These are phyloP conservation scores for Podilymbus podiceps DNA, from an alignment of 2,113 vertebrate genomes.

Conservation along the genomic window DNA sequence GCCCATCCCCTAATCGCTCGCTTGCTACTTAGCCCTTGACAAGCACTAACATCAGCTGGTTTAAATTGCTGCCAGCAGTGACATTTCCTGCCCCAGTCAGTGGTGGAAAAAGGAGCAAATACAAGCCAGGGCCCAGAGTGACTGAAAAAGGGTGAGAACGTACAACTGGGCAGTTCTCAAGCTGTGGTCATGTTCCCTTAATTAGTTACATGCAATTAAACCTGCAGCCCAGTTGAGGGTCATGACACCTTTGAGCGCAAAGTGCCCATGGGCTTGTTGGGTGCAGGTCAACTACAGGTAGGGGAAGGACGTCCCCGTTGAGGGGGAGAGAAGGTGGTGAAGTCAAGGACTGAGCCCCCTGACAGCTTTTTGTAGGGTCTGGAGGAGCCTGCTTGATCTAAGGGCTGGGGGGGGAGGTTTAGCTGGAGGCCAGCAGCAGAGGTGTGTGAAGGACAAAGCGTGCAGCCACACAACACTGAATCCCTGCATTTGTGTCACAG, in stretches of 20 bases:
- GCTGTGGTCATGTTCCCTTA: slow-evolving; percentile 18
- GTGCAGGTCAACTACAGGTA: neutral
- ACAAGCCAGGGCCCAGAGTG: neutral
- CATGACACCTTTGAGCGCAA: neutral
- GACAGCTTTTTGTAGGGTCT: neutral
- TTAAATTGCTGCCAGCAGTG: slow-evolving; percentile 53
- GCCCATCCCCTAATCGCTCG: neutral
- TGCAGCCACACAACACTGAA: rapidly evolving
- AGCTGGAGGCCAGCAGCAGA: neutral
- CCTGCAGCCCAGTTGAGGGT: neutral
- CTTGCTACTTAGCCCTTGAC: slow-evolving; percentile 5
- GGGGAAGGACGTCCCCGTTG: neutral
- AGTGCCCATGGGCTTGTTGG: neutral
- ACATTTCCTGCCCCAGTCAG: slow-evolving; percentile 32
- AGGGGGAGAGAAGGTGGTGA: neutral
- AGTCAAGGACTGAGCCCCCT: neutral
- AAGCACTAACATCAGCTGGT: neutral
- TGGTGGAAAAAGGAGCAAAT: neutral
- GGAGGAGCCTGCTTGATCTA: neutral
- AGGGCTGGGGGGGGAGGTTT: neutral
- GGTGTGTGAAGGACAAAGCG: neutral
- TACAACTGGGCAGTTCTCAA: slow-evolving; percentile 25
- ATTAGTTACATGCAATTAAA: slow-evolving; percentile 40
- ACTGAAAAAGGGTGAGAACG: neutral
- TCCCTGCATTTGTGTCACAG: rapidly evolving